Percentiles rank a stretch among this genome's conserved stretches.
Evolutionary conservation across 2,113 vertebrate species (phyloP).

Genomic region (Periophthalmodon schlosseri): DNA sequence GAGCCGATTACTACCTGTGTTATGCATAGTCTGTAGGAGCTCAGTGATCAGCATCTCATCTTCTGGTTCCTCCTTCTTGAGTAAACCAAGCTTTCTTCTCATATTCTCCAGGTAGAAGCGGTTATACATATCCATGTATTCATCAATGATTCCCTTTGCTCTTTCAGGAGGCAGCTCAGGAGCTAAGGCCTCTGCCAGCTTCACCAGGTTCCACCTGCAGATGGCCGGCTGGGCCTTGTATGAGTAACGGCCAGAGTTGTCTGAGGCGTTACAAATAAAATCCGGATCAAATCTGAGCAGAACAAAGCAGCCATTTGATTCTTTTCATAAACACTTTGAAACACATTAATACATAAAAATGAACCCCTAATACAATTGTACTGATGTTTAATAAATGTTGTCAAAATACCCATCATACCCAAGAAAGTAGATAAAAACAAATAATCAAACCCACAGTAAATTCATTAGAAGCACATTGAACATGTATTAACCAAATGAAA

Average conservation of each 20-base stretch:
- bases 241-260: slow-evolving; percentile 88
- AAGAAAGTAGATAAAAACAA: too few species aligned
- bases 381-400: neutral
- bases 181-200: slow-evolving; percentile 88
- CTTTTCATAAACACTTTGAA: neutral
- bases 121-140: slow-evolving; percentile 86
- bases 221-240: slow-evolving; percentile 91
- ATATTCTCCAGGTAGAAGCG: slow-evolving; percentile 87
- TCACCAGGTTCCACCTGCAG: slow-evolving; percentile 93
- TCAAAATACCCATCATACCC: neutral
- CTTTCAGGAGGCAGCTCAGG: slow-evolving; percentile 85
- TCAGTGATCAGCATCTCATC: slow-evolving; percentile 83
- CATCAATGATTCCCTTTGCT: slow-evolving; percentile 80
- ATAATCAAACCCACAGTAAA: neutral
- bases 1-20: slow-evolving; percentile 78
- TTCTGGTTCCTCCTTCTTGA: slow-evolving; percentile 80
- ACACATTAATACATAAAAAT: neutral
- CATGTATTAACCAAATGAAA: neutral
- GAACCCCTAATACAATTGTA: too few species aligned
- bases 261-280: slow-evolving; percentile 92
- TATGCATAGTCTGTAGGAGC: slow-evolving; percentile 91
- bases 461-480: neutral
- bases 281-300: slow-evolving; percentile 90
- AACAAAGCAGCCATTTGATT: neutral
- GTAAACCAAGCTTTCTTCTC: slow-evolving; percentile 91